Conservation (phyloP, 2,113 vertebrate species). For the Neolamprologus toae region DNA sequence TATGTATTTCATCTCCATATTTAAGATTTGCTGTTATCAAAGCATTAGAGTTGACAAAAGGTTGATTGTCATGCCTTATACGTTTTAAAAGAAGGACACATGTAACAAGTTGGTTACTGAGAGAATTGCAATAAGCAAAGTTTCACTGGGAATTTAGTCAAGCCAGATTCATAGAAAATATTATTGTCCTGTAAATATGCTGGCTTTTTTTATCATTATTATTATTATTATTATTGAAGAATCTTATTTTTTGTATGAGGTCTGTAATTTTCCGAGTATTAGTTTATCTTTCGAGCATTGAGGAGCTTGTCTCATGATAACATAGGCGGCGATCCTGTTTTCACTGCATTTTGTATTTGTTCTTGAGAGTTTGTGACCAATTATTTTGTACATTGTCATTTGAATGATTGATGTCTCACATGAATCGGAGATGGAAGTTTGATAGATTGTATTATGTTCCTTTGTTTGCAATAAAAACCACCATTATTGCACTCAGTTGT, state of each 20-base stretch:
- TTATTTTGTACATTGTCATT: slow-evolving; percentile 59
- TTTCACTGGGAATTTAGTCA: slow-evolving; percentile 73
- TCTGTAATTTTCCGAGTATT: slow-evolving; percentile 53
- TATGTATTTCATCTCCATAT: slow-evolving; percentile 39
- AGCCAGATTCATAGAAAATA: slow-evolving; percentile 66
- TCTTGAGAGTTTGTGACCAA: slow-evolving; percentile 47
- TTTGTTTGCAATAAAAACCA: slow-evolving; percentile 70
- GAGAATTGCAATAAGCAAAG: slow-evolving; percentile 32
- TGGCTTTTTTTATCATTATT: slow-evolving; percentile 43
- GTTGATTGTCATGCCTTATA: slow-evolving; percentile 56
- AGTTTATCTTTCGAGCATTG: slow-evolving; percentile 12
- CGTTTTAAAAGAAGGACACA: slow-evolving; percentile 41
- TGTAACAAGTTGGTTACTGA: slow-evolving; percentile 66
- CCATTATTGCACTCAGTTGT: slow-evolving; percentile 31
- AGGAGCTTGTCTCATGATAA: background rate
- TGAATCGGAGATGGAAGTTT: slow-evolving; percentile 45
- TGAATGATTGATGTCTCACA: slow-evolving; percentile 52
- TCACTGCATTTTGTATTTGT: slow-evolving; percentile 52
- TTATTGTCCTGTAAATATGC: slow-evolving; percentile 71
- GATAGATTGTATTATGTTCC: slow-evolving; percentile 49
- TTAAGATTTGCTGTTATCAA: slow-evolving; percentile 38
- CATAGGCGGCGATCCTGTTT: slow-evolving; percentile 17
- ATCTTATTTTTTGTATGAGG: slow-evolving; percentile 63
- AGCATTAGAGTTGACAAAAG: slow-evolving; percentile 36
- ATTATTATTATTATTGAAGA: slow-evolving; percentile 29